These are phyloP conservation scores for Natrix natrix DNA, from an alignment of 2,797 vertebrate genomes.

Conservation along the genomic window DNA sequence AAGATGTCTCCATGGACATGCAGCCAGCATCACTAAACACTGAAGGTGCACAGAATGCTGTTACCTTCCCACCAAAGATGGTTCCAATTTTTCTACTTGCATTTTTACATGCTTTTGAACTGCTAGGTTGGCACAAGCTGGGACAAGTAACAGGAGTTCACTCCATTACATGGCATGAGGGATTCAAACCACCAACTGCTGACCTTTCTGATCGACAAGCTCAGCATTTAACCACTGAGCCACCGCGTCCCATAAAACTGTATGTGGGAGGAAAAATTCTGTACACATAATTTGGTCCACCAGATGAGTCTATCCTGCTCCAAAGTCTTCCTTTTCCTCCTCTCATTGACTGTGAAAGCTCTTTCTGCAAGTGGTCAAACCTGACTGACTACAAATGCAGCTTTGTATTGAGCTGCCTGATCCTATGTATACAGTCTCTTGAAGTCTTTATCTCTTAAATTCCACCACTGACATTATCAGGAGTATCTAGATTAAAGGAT, in stretches of 20 bases:
- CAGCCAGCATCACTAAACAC: too few relatives aligned
- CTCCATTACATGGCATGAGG: too few relatives aligned
- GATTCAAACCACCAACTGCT: too few relatives aligned
- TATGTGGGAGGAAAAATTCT: background rate
- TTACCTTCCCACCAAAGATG: too few relatives aligned
- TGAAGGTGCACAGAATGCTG: too few relatives aligned
- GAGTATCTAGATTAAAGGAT: background rate
- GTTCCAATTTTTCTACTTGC: too few relatives aligned
- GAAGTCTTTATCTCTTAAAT: background rate
- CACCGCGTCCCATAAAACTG: background rate
- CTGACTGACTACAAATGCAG: background rate
- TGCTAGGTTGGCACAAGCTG: too few relatives aligned
- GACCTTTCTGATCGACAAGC: too few relatives aligned
- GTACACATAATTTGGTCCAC: background rate
- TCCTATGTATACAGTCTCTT: background rate
- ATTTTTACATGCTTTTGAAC: too few relatives aligned
- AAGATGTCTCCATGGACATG: too few relatives aligned
- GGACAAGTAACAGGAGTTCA: too few relatives aligned
- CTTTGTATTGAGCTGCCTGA: background rate
- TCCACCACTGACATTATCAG: background rate
- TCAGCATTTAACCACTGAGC: too few relatives aligned
- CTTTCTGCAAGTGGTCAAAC: background rate
- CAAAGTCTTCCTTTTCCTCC: background rate
- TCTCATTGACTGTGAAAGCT: background rate
- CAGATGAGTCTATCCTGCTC: background rate